These are phyloP conservation scores for Semnornis frantzii DNA, from an alignment of 2,113 vertebrate genomes.

Conservation along the genomic window DNA sequence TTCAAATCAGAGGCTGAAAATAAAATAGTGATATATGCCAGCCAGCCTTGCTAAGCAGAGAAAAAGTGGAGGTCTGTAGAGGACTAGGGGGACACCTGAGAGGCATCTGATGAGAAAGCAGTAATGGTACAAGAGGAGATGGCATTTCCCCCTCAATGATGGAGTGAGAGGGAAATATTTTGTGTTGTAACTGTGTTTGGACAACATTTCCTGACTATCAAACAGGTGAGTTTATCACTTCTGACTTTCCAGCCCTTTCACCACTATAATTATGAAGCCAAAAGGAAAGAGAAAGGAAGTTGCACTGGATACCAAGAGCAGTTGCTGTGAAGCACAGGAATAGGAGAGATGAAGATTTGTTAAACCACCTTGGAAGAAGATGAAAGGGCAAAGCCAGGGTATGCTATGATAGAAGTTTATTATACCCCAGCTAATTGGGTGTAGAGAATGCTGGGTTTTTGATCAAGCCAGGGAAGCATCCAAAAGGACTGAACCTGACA, in stretches of 20 bases:
- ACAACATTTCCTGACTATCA: neutral
- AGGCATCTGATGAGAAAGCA: neutral
- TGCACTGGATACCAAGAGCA: neutral
- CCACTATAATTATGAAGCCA: neutral
- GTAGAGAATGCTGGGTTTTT: constrained; percentile 21
- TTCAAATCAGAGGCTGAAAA: neutral
- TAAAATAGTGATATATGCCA: neutral
- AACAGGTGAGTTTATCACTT: neutral
- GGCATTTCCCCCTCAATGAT: neutral
- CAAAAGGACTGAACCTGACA: neutral
- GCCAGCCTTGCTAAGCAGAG: neutral
- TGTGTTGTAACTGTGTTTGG: neutral
- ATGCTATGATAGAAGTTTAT: constrained; percentile 31
- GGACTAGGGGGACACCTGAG: neutral
- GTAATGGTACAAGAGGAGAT: neutral
- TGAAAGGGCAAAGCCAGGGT: constrained; percentile 8
- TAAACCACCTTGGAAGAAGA: constrained; percentile 30
- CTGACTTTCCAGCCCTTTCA: neutral
- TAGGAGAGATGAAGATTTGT: neutral
- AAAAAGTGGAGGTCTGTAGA: neutral
- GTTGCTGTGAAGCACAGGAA: neutral
- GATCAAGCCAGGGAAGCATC: constrained; percentile 33
- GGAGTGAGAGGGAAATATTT: neutral
- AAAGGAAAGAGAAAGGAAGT: neutral
- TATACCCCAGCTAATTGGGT: constrained; percentile 15